Evolutionary conservation across 2,888 invertebrate genomes (phyloP).

Genomic region (Oegoconia quadripuncta): DNA sequence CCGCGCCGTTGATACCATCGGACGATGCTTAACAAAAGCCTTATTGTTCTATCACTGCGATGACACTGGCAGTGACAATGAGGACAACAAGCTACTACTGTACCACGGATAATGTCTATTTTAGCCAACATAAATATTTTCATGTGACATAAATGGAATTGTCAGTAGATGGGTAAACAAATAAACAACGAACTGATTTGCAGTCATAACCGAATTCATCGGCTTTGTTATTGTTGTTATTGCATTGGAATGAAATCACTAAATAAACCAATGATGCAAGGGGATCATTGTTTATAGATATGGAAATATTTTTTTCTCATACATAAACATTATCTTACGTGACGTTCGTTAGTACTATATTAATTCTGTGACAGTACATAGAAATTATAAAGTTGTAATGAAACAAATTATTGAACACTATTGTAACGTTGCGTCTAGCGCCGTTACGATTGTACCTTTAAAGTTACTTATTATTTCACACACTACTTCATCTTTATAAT

Average conservation of each 20-base stretch:
- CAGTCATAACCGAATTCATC: constrained; percentile 3
- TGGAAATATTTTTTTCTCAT: too few relatives aligned
- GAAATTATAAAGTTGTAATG: too few relatives aligned
- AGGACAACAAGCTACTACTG: constrained; percentile 9
- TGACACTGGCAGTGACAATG: constrained; percentile 49
- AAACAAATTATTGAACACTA: too few relatives aligned
- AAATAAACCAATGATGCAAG: too few relatives aligned
- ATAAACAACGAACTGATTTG: constrained; percentile 30
- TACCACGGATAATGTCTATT: constrained; percentile 15
- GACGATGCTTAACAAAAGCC: constrained; percentile 33
- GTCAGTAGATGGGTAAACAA: constrained; percentile 33
- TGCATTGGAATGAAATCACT: background rate
- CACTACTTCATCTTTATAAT: too few relatives aligned
- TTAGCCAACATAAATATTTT: constrained; percentile 33
- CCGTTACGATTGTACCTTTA: too few relatives aligned
- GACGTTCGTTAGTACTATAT: too few relatives aligned
- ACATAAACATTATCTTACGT: too few relatives aligned
- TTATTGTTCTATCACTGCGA: constrained; percentile 36
- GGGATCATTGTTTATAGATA: too few relatives aligned
- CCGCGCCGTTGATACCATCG: constrained; percentile 42
- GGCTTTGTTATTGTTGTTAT: background rate
- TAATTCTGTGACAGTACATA: too few relatives aligned
- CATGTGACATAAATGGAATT: constrained; percentile 35
- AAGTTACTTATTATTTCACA: too few relatives aligned
- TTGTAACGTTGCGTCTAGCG: too few relatives aligned